These are phyloP conservation scores for Rhipidura dahli DNA, from an alignment of 2,113 vertebrate genomes.

Conservation along the genomic window DNA sequence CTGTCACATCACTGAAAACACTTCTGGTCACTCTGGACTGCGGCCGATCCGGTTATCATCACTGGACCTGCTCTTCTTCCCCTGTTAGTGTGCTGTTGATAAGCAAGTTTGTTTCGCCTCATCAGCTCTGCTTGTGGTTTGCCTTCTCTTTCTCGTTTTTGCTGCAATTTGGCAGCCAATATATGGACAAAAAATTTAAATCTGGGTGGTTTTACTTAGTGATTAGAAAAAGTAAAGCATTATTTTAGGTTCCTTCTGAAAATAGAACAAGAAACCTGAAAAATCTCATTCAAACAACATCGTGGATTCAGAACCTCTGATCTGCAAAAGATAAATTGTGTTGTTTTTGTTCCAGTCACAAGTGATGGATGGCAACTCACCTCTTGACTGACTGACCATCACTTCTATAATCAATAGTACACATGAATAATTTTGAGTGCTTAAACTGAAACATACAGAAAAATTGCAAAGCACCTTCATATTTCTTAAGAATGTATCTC, in stretches of 20 bases:
- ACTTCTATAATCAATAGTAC: not conserved
- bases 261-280: not conserved
- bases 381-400: not conserved
- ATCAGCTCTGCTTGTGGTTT: not conserved
- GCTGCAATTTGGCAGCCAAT: not conserved
- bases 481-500: not conserved
- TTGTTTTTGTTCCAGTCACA: not conserved
- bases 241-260: not conserved
- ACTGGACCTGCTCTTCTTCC: not conserved
- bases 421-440: not conserved
- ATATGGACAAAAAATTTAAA: not conserved
- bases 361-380: not conserved
- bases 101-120: not conserved
- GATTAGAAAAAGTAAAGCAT: not conserved
- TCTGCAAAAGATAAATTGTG: not conserved
- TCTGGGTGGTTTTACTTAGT: not conserved
- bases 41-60: not conserved
- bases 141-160: not conserved
- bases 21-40: not conserved
- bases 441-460: not conserved
- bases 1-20: not conserved
- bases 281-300: not conserved
- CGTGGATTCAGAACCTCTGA: not conserved
- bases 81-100: not conserved
- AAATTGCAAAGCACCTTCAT: not conserved